These are phyloP conservation scores for Lithophane semibrunnea DNA, from an alignment of 2,888 invertebrate genomes.

Conservation along the genomic window DNA sequence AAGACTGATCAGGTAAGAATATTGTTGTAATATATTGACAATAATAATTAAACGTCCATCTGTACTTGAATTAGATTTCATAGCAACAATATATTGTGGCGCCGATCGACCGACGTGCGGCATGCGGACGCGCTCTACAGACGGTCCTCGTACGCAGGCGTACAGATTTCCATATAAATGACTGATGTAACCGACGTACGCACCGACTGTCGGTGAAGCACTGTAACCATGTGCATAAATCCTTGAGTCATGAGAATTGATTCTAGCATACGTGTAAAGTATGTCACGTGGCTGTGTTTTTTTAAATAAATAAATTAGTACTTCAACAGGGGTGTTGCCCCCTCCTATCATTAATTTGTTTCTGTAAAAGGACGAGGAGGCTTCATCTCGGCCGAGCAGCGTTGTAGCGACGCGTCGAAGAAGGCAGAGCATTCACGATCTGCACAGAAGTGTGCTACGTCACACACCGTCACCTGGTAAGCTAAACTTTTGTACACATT, in stretches of 20 bases:
- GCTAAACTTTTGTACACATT: not conserved
- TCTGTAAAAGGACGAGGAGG: conserved; percentile 73
- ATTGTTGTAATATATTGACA: not conserved
- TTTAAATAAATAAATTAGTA: not conserved
- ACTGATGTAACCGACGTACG: not conserved
- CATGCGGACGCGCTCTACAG: not conserved
- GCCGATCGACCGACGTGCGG: not conserved
- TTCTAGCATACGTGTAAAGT: not conserved
- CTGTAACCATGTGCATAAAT: not conserved
- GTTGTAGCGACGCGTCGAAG: conserved; percentile 79
- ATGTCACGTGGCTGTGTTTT: not conserved
- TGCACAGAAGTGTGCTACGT: conserved; percentile 75
- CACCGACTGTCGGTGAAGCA: not conserved
- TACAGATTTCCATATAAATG: not conserved
- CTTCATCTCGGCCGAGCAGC: conserved; percentile 77
- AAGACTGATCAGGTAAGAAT: conserved; percentile 78
- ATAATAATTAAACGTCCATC: not conserved
- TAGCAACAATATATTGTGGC: not conserved
- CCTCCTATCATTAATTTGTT: conserved; percentile 1
- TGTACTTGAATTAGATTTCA: not conserved
- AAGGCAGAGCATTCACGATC: conserved; percentile 84
- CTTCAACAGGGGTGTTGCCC: not conserved
- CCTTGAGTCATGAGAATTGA: not conserved
- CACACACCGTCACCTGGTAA: conserved; percentile 73
- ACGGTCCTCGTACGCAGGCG: not conserved